Evolutionary conservation across 2,797 vertebrate genomes (phyloP), one percentile per base, ranked within the genome.

Genomic region (Oreortyx pictus): DNA sequence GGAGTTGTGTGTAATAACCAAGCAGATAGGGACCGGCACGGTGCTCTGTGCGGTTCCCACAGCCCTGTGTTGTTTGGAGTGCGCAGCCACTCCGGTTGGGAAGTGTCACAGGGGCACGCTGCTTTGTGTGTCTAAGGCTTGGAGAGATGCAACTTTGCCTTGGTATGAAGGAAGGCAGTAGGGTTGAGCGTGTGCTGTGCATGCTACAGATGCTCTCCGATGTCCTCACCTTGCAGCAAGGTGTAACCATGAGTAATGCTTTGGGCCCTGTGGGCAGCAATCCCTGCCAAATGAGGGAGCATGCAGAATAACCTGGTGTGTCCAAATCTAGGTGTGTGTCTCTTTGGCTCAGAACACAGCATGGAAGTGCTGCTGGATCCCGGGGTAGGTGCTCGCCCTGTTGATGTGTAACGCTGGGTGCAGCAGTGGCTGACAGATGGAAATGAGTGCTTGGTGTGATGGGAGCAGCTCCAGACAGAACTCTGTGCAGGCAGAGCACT

Each of bases 11-110:
- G 64, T 49, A 54, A 81, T 43, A 64, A 29, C 46, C 50, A 56
- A 86, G 44, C 41, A n/a, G 50, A 47, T 29, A 31, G 44, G 39
- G 59, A 49, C 33, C 14, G 90, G 62, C 15, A 8, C 37, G 43
- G 7, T 5, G 3, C 23, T 6, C 19, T 27, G 14, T 3, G 0
- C 14, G 25, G 64, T 43, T 74, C 24, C 31, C 49, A 4, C 1
- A 2, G 1, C 82, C 14, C 1, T 6, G 22, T 72, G 50, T 27
- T 49, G 5, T 33, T 29, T 52, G 41, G 43, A 2, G 1, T 29
- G 12, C 3, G 0, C 22, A 19, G 33, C 33, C 39, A 8, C 39
- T 83, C 25, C 13, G 6, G 0, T 12, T 47, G 47, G 37, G 16
- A 75, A 41, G 43, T 6, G 18, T 43, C 22, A 17, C 44, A 33